These are phyloP conservation scores for Eueides isabella DNA, from an alignment of 1,140 invertebrate genomes.

Conservation along the genomic window DNA sequence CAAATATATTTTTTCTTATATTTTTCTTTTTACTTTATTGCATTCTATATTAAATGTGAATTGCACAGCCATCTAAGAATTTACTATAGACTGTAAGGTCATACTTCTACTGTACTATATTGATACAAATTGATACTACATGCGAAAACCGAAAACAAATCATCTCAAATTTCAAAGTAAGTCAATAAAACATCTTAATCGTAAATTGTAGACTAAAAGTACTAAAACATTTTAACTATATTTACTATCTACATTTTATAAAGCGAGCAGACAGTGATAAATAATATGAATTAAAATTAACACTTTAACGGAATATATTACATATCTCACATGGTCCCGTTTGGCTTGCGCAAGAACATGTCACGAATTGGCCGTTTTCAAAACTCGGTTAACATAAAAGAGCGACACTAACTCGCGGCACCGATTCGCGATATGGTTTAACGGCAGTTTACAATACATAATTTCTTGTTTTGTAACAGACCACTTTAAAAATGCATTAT, in stretches of 20 bases:
- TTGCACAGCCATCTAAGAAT: neutral
- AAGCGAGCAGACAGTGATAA: neutral
- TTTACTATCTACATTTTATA: neutral
- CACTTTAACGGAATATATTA: neutral
- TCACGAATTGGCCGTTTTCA: constrained; percentile 48
- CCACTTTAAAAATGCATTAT: constrained; percentile 10
- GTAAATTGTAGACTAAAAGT: neutral
- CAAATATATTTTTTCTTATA: neutral
- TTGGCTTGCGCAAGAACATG: constrained; percentile 38
- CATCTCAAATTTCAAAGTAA: neutral
- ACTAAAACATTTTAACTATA: neutral
- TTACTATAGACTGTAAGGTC: neutral
- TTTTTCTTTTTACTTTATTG: neutral
- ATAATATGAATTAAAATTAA: constrained; percentile 1
- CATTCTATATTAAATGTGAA: neutral
- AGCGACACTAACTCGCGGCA: constrained; percentile 26
- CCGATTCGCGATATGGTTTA: constrained; percentile 25
- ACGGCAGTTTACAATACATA: constrained; percentile 22
- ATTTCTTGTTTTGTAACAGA: constrained; percentile 23
- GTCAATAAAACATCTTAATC: neutral
- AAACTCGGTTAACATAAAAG: constrained; percentile 39
- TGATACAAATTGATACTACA: neutral
- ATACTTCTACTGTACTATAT: too few species aligned
- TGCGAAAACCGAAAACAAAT: neutral
- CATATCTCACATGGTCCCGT: constrained; percentile 11